phyloP scores from a whole-genome alignment of 2,888 invertebrate genomes.

The Plagodis dolabraria region DNA sequence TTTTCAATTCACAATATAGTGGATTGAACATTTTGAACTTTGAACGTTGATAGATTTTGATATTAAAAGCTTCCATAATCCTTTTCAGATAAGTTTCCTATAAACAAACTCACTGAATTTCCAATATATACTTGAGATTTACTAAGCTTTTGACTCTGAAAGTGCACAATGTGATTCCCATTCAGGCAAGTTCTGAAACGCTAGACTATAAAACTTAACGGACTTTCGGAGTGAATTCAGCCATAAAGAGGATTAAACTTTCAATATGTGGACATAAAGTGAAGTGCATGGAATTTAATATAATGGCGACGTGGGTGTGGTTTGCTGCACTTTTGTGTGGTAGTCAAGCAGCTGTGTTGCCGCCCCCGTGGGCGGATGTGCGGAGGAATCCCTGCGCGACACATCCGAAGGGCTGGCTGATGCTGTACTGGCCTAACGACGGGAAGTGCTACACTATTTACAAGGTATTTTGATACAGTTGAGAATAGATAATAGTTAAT shows the following conservation, averaged over 20 bases:
- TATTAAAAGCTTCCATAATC: no score
- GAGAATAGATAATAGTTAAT: not conserved
- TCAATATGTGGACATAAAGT: conserved; percentile 24
- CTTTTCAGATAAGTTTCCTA: no score
- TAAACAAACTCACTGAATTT: no score
- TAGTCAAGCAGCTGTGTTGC: conserved; percentile 87
- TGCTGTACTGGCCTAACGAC: conserved; percentile 93
- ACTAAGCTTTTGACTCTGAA: not conserved
- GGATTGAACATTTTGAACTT: no score
- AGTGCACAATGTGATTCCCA: conserved; percentile 17
- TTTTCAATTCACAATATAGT: no score
- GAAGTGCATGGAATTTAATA: conserved; percentile 35
- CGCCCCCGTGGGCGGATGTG: conserved; percentile 95
- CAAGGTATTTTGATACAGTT: conserved; percentile 74
- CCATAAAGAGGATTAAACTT: conserved; percentile 8
- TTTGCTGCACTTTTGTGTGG: conserved; percentile 70
- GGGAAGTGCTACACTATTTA: conserved; percentile 95
- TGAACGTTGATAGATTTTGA: no score
- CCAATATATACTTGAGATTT: no score
- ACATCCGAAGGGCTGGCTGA: conserved; percentile 93
- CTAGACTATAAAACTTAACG: conserved; percentile 17
- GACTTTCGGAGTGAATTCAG: conserved; percentile 11
- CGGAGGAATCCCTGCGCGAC: conserved; percentile 92
- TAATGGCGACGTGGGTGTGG: conserved; percentile 75
- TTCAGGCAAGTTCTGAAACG: conserved; percentile 5